phyloP scores from a whole-genome alignment of 37 sponge, comb jelly and placozoan genomes.

The Aphrocallistes beatrix region DNA sequence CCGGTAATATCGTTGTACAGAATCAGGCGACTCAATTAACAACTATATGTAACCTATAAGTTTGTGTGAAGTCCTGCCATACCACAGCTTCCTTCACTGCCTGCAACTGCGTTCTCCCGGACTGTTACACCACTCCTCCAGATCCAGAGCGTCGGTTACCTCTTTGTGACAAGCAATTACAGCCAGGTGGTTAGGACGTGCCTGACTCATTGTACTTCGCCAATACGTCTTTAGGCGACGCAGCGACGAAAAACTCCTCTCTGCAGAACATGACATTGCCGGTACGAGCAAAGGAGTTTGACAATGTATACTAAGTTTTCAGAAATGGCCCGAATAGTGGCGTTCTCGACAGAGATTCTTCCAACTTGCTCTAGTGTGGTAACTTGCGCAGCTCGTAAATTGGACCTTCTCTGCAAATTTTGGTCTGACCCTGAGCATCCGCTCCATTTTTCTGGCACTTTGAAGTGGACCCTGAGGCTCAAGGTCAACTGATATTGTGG shows the following conservation, averaged over 20 bases:
- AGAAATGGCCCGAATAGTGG: neutral
- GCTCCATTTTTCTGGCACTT: neutral
- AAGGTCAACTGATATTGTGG: too few relatives aligned
- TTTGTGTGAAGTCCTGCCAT: too few relatives aligned
- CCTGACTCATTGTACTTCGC: neutral
- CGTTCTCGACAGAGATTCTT: neutral
- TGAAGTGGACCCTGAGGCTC: too few relatives aligned
- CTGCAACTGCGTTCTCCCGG: neutral
- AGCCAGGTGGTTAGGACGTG: neutral
- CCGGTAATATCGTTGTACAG: too few relatives aligned
- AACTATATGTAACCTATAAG: too few relatives aligned
- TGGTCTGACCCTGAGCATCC: neutral
- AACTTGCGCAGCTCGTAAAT: neutral
- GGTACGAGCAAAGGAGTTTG: neutral
- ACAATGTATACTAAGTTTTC: neutral
- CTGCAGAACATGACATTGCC: neutral
- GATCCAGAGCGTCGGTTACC: neutral
- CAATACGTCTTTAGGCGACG: neutral
- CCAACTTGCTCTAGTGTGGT: neutral
- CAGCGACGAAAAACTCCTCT: neutral
- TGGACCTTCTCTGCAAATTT: neutral
- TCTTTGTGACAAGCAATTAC: neutral
- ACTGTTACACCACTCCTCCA: neutral
- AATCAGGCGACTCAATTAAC: too few relatives aligned
- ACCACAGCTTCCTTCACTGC: too few relatives aligned